Evolutionary conservation across 1,140 invertebrate species (phyloP).

Genomic region (Eriocheir sinensis): DNA sequence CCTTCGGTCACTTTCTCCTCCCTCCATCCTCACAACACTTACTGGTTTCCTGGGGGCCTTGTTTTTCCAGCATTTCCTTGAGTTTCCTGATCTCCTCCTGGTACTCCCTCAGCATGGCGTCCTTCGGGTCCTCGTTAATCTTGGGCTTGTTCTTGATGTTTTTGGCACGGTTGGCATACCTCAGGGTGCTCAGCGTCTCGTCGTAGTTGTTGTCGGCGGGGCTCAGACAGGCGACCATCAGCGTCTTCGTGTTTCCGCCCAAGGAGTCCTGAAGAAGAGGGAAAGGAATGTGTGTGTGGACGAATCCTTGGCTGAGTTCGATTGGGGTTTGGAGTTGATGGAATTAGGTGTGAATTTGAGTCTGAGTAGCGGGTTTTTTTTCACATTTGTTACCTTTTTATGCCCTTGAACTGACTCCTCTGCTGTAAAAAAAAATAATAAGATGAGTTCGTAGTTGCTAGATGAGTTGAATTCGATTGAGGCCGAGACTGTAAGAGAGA

Average conservation of each 20-base stretch:
- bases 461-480: too few relatives aligned
- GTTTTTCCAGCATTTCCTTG: slow-evolving; percentile 85
- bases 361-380: too few relatives aligned
- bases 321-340: too few relatives aligned
- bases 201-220: slow-evolving; percentile 95
- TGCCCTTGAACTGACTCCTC: too few relatives aligned
- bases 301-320: too few relatives aligned
- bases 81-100: slow-evolving; percentile 92
- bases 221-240: slow-evolving; percentile 97
- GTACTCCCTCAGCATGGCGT: slow-evolving; percentile 92
- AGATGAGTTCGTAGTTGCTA: too few relatives aligned
- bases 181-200: slow-evolving; percentile 93
- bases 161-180: slow-evolving; percentile 95
- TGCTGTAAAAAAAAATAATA: too few relatives aligned
- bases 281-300: too few relatives aligned
- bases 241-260: slow-evolving; percentile 95
- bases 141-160: slow-evolving; percentile 96
- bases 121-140: slow-evolving; percentile 97
- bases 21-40: not conserved
- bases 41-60: slow-evolving; percentile 78
- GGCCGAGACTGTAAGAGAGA: too few relatives aligned
- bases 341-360: too few relatives aligned
- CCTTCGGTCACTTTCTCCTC: not conserved
- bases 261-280: slow-evolving; percentile 89
- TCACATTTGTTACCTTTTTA: too few relatives aligned